Base-by-base conservation (phyloP, 2,797 vertebrate genomes). In the Pseudotriccus pelzelni region DNA sequence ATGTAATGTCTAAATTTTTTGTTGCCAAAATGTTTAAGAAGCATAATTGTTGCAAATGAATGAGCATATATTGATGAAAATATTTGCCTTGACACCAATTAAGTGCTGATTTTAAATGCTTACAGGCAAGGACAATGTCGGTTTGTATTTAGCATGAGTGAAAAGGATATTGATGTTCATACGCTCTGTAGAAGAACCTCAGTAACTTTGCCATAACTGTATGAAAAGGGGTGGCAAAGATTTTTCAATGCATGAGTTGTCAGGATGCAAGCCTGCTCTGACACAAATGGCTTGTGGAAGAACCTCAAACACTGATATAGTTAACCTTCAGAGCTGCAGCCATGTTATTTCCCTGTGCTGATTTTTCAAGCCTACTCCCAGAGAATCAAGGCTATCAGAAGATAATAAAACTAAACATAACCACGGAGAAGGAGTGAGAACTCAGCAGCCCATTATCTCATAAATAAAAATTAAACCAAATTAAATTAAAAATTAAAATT, bases 181-280 rank as follows among this genome's bases (percentile, higher is more conserved):
- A 56, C 7, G 17, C 19, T 50, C 7, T 37, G 17, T 2, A 43
- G 9, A 89, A 27, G 53, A 89, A 55, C 21, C 77, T 81, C 32
- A 75, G 21, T 43, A 20, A 32, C 41, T 9, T 21, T 84, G 62
- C 21, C 7, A 3, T 12, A 59, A 32, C 27, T 0, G 0, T 3
- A 0, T 46, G 46, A 62, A 30, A 49, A 74, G 6, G 21, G 14
- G n/a, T 78, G 37, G 60, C 20, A 80, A 90, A 79, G 32, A n/a
- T 34, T 73, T 82, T 63, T 75, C 64, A 39, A 19, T 2, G 6
- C 39, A 34, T 69, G 43, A 28, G 9, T 62, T 69, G n/a, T 12
- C 1, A 3, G 28, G 10, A 30, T 55, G 23, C 12, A 53, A 76
- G 27, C 19, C 21, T 64, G 9, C 44, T 67, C 55, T 49, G 60